Conservation (phyloP, 2,797 vertebrate species). For the Acestrorhynchus altus region DNA sequence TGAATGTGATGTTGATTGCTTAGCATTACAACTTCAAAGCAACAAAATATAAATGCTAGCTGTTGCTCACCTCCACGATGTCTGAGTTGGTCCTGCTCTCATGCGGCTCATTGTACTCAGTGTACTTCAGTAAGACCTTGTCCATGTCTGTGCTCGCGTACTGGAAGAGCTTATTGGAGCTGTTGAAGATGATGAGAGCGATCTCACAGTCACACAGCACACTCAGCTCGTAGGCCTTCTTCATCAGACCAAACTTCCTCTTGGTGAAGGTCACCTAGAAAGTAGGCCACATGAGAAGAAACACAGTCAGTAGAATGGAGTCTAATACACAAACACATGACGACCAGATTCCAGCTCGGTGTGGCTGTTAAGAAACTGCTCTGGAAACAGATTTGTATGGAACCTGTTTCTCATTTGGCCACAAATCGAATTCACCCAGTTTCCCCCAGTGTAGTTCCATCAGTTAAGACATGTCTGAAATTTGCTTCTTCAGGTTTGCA, state of each 20-base stretch:
- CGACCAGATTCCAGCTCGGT: neutral
- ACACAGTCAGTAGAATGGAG: neutral
- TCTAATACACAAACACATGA: neutral
- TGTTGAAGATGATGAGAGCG: slow-evolving; percentile 92
- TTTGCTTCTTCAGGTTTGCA: neutral
- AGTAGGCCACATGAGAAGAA: slow-evolving; percentile 32
- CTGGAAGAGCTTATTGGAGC: slow-evolving; percentile 90
- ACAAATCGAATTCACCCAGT: neutral
- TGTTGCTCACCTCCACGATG: slow-evolving; percentile 84
- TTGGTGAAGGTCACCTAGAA: slow-evolving; percentile 95
- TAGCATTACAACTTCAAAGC: too few species aligned
- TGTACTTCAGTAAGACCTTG: slow-evolving; percentile 90
- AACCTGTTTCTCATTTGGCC: neutral
- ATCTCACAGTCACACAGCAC: slow-evolving; percentile 92
- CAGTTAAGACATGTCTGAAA: neutral
- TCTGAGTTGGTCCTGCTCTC: slow-evolving; percentile 91
- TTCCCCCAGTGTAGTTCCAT: neutral
- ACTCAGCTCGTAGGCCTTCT: slow-evolving; percentile 90
- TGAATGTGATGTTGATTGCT: too few species aligned
- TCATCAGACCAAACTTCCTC: slow-evolving; percentile 95
- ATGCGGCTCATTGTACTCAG: slow-evolving; percentile 88
- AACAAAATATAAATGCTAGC: too few species aligned
- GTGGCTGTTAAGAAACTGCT: too few species aligned
- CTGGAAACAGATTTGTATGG: too few species aligned
- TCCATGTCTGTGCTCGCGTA: slow-evolving; percentile 92